Percentiles rank a stretch among this genome's conserved stretches.
Evolutionary conservation across 1,140 invertebrate genomes (phyloP).

Genomic region (Aporrectodea caliginosa): DNA sequence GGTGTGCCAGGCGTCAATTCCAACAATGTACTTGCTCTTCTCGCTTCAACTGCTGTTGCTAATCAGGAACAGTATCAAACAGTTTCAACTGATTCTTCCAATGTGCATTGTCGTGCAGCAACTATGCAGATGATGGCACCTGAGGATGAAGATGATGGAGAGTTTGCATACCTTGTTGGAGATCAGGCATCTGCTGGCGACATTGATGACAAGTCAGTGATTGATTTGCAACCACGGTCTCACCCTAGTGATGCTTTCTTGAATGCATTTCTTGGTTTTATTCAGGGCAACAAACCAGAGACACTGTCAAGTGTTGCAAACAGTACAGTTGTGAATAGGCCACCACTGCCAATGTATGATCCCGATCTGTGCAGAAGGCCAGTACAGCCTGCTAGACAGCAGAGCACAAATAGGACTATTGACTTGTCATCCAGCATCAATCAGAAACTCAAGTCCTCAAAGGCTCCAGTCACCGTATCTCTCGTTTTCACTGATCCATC

Average conservation of each 20-base stretch:
- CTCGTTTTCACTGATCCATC: conserved; percentile 25
- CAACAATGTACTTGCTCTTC: conserved; percentile 13
- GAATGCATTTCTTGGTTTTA: conserved; percentile 45
- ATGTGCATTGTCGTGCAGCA: neutral
- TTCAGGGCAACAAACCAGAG: conserved; percentile 52
- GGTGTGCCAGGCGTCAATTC: neutral
- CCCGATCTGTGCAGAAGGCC: conserved; percentile 42
- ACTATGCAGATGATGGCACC: conserved; percentile 9
- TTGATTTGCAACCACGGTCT: neutral
- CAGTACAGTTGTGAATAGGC: conserved; percentile 45
- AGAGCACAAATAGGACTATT: conserved; percentile 17
- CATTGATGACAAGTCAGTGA: too few species aligned
- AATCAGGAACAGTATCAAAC: conserved; percentile 5
- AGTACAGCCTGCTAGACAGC: conserved; percentile 22
- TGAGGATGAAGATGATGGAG: conserved; percentile 15
- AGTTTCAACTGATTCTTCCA: neutral
- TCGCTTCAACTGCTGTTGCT: conserved; percentile 20
- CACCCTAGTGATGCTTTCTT: conserved; percentile 1
- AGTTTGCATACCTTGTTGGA: conserved; percentile 19
- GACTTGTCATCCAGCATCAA: too few species aligned
- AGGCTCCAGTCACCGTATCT: conserved; percentile 15
- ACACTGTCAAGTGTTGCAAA: conserved; percentile 50
- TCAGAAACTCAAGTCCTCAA: conserved; percentile 16
- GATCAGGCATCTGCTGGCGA: too few species aligned
- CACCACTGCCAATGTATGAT: conserved; percentile 50